Conservation (phyloP, 2,113 vertebrate genomes). For the Hydrochoerus hydrochaeris region DNA sequence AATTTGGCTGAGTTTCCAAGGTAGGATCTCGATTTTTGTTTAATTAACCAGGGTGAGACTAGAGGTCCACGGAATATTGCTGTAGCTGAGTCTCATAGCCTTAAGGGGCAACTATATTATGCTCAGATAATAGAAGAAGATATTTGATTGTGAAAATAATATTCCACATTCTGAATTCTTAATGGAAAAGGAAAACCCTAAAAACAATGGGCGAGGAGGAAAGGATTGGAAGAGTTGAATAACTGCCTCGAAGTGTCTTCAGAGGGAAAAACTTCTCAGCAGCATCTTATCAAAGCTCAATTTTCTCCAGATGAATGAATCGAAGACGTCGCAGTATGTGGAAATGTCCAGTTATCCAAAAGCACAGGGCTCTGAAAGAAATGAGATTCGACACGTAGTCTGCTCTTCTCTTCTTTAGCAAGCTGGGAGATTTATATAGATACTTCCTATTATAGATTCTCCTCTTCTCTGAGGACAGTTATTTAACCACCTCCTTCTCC, state of each 20-base stretch:
- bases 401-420: constrained; percentile 53
- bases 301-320: background rate
- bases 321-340: background rate
- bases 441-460: constrained; percentile 71
- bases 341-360: constrained; percentile 26
- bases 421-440: constrained; percentile 71
- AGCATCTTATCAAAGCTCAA: background rate
- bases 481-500: constrained; percentile 66
- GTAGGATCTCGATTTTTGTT: background rate
- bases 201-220: background rate
- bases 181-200: background rate
- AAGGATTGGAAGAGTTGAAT: background rate
- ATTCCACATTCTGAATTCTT: background rate
- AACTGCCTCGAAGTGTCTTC: background rate
- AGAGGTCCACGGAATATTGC: constrained; percentile 6
- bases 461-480: constrained; percentile 72
- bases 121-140: background rate
- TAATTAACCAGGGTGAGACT: constrained; percentile 27
- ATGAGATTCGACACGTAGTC: constrained; percentile 30
- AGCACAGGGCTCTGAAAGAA: background rate
- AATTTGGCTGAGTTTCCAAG: constrained; percentile 66
- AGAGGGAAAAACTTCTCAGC: background rate
- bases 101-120: background rate
- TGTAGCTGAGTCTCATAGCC: background rate
- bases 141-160: background rate